Percentiles rank a stretch among this genome's conserved stretches.
Conservation (phyloP, 2,113 vertebrate genomes). For the Silurus asotus region DNA sequence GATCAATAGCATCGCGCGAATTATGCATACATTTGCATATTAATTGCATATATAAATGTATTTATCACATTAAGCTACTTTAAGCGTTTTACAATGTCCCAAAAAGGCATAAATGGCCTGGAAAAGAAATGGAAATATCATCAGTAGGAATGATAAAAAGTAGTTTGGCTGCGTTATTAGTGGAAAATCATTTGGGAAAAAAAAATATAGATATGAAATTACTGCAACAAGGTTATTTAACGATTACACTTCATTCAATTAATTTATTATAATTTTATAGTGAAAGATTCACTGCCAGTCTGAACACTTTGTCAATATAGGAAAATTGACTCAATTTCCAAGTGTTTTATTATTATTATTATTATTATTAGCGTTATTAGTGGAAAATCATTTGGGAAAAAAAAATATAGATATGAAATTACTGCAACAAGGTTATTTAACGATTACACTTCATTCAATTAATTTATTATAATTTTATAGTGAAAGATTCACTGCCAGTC, state of each 20-base stretch:
- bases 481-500: background rate
- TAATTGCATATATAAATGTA: background rate
- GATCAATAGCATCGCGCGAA: background rate
- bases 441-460: background rate
- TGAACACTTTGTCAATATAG: background rate
- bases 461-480: background rate
- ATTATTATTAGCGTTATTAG: background rate
- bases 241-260: background rate
- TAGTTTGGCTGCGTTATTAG: background rate
- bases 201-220: background rate
- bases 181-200: background rate
- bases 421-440: too few relatives aligned
- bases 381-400: background rate
- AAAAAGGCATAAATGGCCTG: background rate
- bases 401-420: background rate
- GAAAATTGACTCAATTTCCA: background rate
- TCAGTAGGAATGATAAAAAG: background rate
- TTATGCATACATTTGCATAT: background rate
- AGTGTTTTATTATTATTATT: background rate
- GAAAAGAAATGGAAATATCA: background rate
- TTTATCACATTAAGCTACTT: too few relatives aligned
- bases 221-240: too few relatives aligned
- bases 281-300: background rate
- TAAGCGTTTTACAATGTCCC: too few relatives aligned
- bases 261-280: background rate